Base-by-base conservation (phyloP, 35 echinoderm and acorn worm species). In the Eucidaris tribuloides region DNA sequence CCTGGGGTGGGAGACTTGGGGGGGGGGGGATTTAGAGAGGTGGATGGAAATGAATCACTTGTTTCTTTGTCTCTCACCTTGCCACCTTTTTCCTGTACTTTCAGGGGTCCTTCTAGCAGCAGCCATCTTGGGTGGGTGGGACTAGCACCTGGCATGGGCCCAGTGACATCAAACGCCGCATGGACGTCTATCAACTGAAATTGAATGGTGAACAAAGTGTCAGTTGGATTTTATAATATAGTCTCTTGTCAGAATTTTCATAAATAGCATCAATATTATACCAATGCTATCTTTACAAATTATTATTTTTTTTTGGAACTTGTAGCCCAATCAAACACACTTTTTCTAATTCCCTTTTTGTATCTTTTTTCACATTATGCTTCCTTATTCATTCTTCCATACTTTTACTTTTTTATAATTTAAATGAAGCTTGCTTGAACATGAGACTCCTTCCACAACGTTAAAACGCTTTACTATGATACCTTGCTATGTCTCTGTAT, bases 101-200 rank as follows among this genome's bases (percentile, higher is more conserved):
- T 94, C 46, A 94, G 45, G 20, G 81, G 22, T 32, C 87, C 87
- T 55, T 94, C 77, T 36, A 84, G 59, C 6, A 89, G 62, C 0
- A 94, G 65, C 92, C 92, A 94, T 57, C 92, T 68, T 38, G 87
- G 77, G 18, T 90, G 86, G 20, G 65, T 62, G 35, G 63, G 58
- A 24, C 45, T 71, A 6, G 92, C 87, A 56, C 79, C 56, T 5
- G 87, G 82, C 86, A 94, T 94, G 3, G 74, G 76, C 65, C 30
- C 56, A 3, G 36, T 25, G 2, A 94, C 74, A 54, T 94, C 92
- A 5, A 94, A 58, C 41, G 15, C 36, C 1, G 92, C 65, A 35
- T 81, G 45, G 35, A 79, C 87, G 5, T 86, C 81, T 32, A 78
- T 37, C 9, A 93, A 64, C 91, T 93, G 58, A 46, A 58, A 70